Evolutionary conservation across 2,888 invertebrate genomes (phyloP), one percentile per base, ranked within the genome.

Genomic region (Ptilodon capucinus): DNA sequence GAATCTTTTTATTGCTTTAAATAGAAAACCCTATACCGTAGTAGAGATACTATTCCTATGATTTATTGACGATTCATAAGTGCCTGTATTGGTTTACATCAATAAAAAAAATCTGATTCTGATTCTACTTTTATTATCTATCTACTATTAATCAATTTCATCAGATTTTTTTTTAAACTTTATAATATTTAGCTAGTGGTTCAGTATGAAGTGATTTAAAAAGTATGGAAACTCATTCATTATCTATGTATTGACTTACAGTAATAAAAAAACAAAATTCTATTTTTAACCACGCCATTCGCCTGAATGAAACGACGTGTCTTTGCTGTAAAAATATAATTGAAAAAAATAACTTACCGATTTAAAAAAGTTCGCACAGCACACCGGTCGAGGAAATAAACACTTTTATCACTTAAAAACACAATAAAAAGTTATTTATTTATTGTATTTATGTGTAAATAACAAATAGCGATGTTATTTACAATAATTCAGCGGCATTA

Each of bases 361-460:
- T 65, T 60, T 51, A 61, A 66, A 64, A 61, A 68, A 66, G 57
- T 60, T 51, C 23, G 38, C 51, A 46, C 54, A 34, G 40, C 46
- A 44, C 51, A 59, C 56, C 49, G 53, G 39, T 34, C 42, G 54
- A 48, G 39, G 42, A 44, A 57, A 45, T 44, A 42, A 68, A 65
- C 76, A 64, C 68, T 65, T 72, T 76, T 79, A 79, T 78, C 85
- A 88, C 88, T 73, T 57, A 79, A 79, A 79, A 70, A 58, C 71
- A 59, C 78, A 76, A 75, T 64, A 47, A 57, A 71, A 79, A 80
- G 78, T 81, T 76, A 76, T 68, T 71, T 59, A 62, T 53, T 35
- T 45, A 25, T 40, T 51, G 56, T 58, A 65, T 71, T 71, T 60
- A 63, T 57, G 76, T 77, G 72, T 52, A 65, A 68, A 65, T 67